Base-by-base conservation (phyloP, 2,888 invertebrate genomes). In the Ophonus ardosiacus region DNA sequence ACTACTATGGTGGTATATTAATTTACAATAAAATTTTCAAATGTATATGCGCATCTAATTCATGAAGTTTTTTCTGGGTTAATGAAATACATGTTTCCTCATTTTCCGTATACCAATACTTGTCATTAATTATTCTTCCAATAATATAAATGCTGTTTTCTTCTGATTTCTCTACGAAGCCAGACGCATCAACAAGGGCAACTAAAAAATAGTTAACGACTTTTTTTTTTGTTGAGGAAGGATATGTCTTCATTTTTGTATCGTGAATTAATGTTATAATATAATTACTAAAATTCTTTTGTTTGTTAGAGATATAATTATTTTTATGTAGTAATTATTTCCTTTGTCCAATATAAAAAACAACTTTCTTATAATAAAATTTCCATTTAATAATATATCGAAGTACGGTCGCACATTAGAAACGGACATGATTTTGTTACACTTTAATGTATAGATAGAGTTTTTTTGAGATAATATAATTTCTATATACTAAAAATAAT, bases 361-460 rank as follows among this genome's bases (percentile, higher is more conserved):
- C n/a, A 6, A 10, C 21, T 31, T 24, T 63, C 24, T 24, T 21
- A 8, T 10, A 21, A 63, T 63, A 2, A 63, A 63, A 63, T 63
- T 63, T 63, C 24, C 63, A 63, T 24, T 63, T 63, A 63, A 63
- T 63, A 63, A 63, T 13, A 24, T 63, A 63, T 13, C 13, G 10
- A 63, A 8, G 21, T 63, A 24, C n/a, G 24, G 18, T 21, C 18
- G 13, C 68, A 24, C 0, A 40, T 68, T 5, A 68, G 31, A 15
- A 31, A 31, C 68, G 38, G 38, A 68, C n/a, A 68, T 38, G n/a
- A 38, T 68, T n/a, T 7, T 31, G 68, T 31, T 24, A 68, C 68
- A 68, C n/a, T 68, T 31, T 68, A 68, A 31, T 31, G 31, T 31
- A 5, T 6, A 31, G 2, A 5, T 6, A 31, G 2, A 31, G 31